Evolutionary conservation across 2,797 vertebrate species (phyloP), one percentile per base, ranked within the genome.

Genomic region (Eremophila alpestris): DNA sequence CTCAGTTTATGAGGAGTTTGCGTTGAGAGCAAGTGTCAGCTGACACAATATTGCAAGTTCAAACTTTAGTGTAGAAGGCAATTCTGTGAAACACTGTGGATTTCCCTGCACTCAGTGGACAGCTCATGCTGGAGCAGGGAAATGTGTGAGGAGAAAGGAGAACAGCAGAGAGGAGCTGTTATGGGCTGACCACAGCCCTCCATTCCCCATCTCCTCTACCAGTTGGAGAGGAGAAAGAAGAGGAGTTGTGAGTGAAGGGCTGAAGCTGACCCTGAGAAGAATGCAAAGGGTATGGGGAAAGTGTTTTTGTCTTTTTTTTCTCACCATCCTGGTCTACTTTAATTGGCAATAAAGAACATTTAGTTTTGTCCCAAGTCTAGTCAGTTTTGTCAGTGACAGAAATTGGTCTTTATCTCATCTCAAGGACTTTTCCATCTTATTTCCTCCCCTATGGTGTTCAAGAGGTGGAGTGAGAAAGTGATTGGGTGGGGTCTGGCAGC

Each of bases 1-100:
- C 20, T 59, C 65, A 15, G 15, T 36, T 75, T 59, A 68, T 54
- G 27, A 23, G 17, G 40, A 2, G 5, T 45, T 68, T 40, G 36
- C 2, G 0, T 27, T 7, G 1, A 1, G 2, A 79, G 10, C 45
- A 43, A 43, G 20, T 16, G 21, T 38, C 2, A 2, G 10, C 67
- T 54, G 27, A 68, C 16, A 26, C 2, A 24, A 8, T 38, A 43
- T 40, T 30, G 41, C 17, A 76, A 43, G 52, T 54, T 49, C 54
- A 21, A 60, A 65, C 11, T 32, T 56, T 24, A 68, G 60, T 10
- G 29, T 4, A 40, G 77, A 64, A 68, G 65, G 30, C 4, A 34
- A 4, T 51, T 69, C 58, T 51, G 17, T 41, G 56, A 74, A 91
- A 87, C 22, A 7, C 11, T 59, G 12, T 45, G 36, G 36, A 21